Evolutionary conservation across 2,888 invertebrate genomes (phyloP).

Genomic region (Galeruca laticollis): DNA sequence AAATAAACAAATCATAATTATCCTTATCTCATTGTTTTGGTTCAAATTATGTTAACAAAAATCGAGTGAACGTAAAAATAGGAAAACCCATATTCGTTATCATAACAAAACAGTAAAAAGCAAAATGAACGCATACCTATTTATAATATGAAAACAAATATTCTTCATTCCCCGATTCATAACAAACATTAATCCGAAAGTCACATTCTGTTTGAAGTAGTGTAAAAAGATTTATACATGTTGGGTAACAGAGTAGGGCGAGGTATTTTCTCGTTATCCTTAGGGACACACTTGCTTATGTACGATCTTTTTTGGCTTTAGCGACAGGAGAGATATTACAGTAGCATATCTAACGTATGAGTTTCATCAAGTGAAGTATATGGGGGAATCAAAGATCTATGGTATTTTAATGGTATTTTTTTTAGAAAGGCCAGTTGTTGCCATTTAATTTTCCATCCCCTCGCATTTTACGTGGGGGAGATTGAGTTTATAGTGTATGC

Average conservation of each 20-base stretch:
- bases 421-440: slow-evolving; percentile 50
- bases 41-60: no score
- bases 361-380: slow-evolving; percentile 42
- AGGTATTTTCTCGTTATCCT: slow-evolving; percentile 51
- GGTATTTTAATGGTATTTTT: slow-evolving; percentile 48
- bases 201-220: slow-evolving; percentile 51
- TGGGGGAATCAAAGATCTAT: slow-evolving; percentile 46
- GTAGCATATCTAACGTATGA: slow-evolving; percentile 41
- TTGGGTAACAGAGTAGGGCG: slow-evolving; percentile 51
- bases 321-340: slow-evolving; percentile 27
- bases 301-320: slow-evolving; percentile 22
- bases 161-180: slow-evolving; percentile 25
- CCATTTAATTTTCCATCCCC: slow-evolving; percentile 49
- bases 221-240: slow-evolving; percentile 53
- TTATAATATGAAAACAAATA: slow-evolving; percentile 16
- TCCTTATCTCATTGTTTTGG: no score
- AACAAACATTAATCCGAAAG: slow-evolving; percentile 28
- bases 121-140: neutral
- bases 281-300: slow-evolving; percentile 38
- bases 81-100: no score
- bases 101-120: neutral
- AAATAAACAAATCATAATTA: no score
- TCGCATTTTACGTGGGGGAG: neutral
- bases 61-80: no score
- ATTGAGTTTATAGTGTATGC: slow-evolving; percentile 10